Evolutionary conservation across 2,113 vertebrate genomes (phyloP), one percentile per base, ranked within the genome.

Genomic region (Mastomys natalensis): DNA sequence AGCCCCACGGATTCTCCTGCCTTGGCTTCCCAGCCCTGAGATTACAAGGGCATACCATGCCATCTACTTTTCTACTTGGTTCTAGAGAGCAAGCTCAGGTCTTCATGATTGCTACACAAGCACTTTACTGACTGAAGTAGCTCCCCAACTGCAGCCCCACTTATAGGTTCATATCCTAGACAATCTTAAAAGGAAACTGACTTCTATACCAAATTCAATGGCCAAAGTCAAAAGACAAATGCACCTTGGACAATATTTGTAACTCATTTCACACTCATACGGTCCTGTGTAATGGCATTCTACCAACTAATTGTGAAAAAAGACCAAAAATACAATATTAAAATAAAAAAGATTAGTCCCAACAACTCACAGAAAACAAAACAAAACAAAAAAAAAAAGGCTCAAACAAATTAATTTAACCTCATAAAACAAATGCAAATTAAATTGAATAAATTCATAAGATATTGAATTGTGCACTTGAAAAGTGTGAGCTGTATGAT

Each of bases 361-460:
- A 16, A 93, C 2, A 92, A 66, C 55, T 94, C 55, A 93, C 31
- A 93, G 21, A 73, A 60, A 88, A 77, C 24, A 92, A 72, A n/a
- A n/a, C n/a, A n/a, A n/a, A n/a, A n/a, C n/a, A n/a, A n/a, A n/a
- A n/a, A n/a, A 77, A 91, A 90, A 90, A 88, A 45, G 89, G 60
- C 34, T 77, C 24, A 81, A 92, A 80, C n/a, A 90, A 29, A 84
- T 58, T 24, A 66, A 91, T 74, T 34, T 80, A 81, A 37, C 8
- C 26, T 93, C 53, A 77, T 66, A 90, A 95, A 92, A 93, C 22
- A 96, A 94, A 95, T 8, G 5, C 68, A 96, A 96, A 94, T 58
- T 68, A 68, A 92, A 72, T 7, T 58, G 13, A 82, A 88, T 76
- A 45, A 76, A 87, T 72, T 90, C 53, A 68, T 45, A 74, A 60